These are phyloP conservation scores for Antennarius striatus DNA, from an alignment of 2,113 vertebrate genomes.

Conservation along the genomic window DNA sequence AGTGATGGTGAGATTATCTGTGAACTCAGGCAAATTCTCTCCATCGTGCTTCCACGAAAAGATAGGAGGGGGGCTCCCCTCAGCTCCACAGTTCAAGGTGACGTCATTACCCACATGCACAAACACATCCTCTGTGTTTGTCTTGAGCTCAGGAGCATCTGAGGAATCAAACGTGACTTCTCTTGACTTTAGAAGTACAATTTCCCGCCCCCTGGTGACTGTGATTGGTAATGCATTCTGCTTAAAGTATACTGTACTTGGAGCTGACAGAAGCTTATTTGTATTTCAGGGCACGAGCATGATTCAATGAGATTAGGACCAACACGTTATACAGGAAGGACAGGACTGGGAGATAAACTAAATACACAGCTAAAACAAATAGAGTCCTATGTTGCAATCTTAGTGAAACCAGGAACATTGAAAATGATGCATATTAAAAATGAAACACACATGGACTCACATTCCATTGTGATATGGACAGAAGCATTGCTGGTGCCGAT, in stretches of 20 bases:
- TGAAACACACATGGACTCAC: slow-evolving; percentile 50
- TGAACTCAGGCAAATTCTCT: fast-evolving
- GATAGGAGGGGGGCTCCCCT: slow-evolving; percentile 26
- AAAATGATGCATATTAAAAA: neutral
- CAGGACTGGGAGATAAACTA: too few relatives aligned
- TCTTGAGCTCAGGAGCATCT: slow-evolving; percentile 50
- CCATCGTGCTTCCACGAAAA: slow-evolving; percentile 27
- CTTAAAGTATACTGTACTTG: too few relatives aligned
- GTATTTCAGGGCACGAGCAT: too few relatives aligned
- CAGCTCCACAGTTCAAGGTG: slow-evolving; percentile 39
- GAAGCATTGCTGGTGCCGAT: fast-evolving
- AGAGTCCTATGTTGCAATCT: too few relatives aligned
- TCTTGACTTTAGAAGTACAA: too few relatives aligned
- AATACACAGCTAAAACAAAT: too few relatives aligned
- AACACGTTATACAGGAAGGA: too few relatives aligned
- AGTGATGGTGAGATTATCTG: neutral
- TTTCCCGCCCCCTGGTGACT: too few relatives aligned
- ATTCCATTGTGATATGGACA: slow-evolving; percentile 50
- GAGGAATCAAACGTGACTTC: neutral
- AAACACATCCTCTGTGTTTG: fast-evolving
- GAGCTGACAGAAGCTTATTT: too few relatives aligned
- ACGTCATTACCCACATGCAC: neutral
- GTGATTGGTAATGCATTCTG: too few relatives aligned
- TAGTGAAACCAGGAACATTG: too few relatives aligned
- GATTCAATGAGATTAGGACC: too few relatives aligned